Conservation (phyloP, 2,113 vertebrate species). For the Actenoides hombroni region DNA sequence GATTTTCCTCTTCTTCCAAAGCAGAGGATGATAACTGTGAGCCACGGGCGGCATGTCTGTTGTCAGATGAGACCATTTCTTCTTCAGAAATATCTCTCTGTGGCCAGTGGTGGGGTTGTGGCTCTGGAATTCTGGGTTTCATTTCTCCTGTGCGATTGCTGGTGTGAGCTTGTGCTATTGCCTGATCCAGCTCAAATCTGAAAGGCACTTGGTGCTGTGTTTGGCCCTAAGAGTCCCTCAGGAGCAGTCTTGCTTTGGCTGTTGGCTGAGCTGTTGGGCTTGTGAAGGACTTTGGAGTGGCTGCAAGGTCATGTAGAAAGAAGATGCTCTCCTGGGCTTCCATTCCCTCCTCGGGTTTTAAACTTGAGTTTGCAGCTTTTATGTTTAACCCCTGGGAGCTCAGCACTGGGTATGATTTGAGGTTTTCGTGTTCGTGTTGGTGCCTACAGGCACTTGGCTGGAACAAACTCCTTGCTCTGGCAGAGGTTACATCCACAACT, state of each 20-base stretch:
- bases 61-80: background rate
- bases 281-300: background rate
- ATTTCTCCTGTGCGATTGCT: fast-evolving
- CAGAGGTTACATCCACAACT: background rate
- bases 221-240: background rate
- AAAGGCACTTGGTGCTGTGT: background rate
- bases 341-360: background rate
- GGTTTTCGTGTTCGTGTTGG: background rate
- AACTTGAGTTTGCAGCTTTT: background rate
- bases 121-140: background rate
- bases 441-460: background rate
- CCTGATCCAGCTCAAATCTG: background rate
- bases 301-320: background rate
- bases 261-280: background rate
- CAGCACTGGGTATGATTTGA: background rate
- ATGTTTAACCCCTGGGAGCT: background rate
- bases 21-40: background rate
- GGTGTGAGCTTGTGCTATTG: background rate
- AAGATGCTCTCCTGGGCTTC: background rate
- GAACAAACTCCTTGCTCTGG: background rate
- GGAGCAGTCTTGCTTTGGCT: fast-evolving
- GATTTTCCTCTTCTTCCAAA: background rate
- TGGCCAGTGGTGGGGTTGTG: background rate
- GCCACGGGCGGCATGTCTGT: background rate
- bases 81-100: background rate